Evolutionary conservation across 2,888 invertebrate species (phyloP).

Genomic region (Ophion costatus): DNA sequence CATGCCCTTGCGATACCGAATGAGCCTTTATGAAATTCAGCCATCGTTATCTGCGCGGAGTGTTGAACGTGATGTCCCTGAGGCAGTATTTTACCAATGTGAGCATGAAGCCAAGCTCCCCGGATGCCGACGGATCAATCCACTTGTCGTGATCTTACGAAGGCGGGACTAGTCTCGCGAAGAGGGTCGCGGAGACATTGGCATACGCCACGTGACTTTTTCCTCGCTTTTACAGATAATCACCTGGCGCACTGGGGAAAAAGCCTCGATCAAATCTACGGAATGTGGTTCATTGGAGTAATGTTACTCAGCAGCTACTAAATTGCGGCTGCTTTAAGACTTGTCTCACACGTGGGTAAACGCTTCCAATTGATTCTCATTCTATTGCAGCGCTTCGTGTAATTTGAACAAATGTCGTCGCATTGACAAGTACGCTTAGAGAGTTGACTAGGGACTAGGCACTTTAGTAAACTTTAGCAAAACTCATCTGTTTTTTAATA

Average conservation of each 20-base stretch:
- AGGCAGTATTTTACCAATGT: slow-evolving; percentile 8
- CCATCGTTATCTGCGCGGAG: not conserved
- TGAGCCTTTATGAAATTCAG: slow-evolving; percentile 4
- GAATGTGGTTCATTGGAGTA: not conserved
- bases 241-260: not conserved
- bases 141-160: slow-evolving; percentile 34
- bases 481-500: too few species aligned
- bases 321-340: too few species aligned
- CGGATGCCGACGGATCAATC: slow-evolving; percentile 37
- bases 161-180: not conserved
- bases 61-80: not conserved
- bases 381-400: too few species aligned
- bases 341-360: too few species aligned
- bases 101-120: slow-evolving; percentile 5
- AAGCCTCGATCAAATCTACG: not conserved
- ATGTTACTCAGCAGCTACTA: not conserved
- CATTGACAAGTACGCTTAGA: too few species aligned
- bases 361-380: too few species aligned
- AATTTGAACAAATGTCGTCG: too few species aligned
- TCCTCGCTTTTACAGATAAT: not conserved
- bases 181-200: not conserved
- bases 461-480: too few species aligned
- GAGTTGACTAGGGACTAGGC: too few species aligned
- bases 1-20: not conserved
- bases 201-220: slow-evolving; percentile 9